phyloP scores from a whole-genome alignment of 2,888 invertebrate genomes.

The Phyllotreta striolata region DNA sequence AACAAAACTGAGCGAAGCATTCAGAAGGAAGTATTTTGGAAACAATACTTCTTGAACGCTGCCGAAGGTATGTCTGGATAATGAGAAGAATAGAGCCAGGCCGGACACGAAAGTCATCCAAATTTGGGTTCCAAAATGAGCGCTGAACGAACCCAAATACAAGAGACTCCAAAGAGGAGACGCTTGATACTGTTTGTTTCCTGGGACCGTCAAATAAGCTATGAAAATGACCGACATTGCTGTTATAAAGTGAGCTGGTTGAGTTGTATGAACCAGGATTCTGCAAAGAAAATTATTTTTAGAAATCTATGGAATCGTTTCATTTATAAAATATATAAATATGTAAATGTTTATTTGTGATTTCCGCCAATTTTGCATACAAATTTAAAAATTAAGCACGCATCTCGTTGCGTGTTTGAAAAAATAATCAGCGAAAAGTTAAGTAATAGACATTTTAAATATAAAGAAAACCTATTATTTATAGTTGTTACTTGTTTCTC shows the following conservation, averaged over 20 bases:
- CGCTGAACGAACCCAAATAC: constrained; percentile 80
- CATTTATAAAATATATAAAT: constrained; percentile 3
- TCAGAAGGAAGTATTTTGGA: constrained; percentile 85
- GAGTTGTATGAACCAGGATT: constrained; percentile 74
- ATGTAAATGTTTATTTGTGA: background rate
- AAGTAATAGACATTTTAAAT: too few relatives aligned
- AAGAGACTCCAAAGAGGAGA: constrained; percentile 68
- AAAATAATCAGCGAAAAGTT: too few relatives aligned
- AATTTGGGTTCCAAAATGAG: constrained; percentile 86
- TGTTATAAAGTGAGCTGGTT: constrained; percentile 81
- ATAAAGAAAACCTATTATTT: too few relatives aligned
- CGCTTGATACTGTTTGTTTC: constrained; percentile 50
- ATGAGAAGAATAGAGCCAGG: constrained; percentile 82
- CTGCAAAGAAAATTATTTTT: constrained; percentile 61
- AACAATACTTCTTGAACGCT: constrained; percentile 86
- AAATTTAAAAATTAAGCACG: background rate
- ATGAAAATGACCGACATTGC: constrained; percentile 68
- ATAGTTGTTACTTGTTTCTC: too few relatives aligned
- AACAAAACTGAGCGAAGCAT: constrained; percentile 75
- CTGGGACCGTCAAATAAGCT: constrained; percentile 63
- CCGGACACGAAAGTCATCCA: constrained; percentile 96
- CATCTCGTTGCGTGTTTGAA: too few relatives aligned
- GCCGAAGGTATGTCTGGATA: constrained; percentile 88
- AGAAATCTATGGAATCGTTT: background rate
- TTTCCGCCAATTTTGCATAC: background rate